Base-by-base conservation (phyloP, 2,888 invertebrate genomes). In the Rhogogaster chlorosoma region DNA sequence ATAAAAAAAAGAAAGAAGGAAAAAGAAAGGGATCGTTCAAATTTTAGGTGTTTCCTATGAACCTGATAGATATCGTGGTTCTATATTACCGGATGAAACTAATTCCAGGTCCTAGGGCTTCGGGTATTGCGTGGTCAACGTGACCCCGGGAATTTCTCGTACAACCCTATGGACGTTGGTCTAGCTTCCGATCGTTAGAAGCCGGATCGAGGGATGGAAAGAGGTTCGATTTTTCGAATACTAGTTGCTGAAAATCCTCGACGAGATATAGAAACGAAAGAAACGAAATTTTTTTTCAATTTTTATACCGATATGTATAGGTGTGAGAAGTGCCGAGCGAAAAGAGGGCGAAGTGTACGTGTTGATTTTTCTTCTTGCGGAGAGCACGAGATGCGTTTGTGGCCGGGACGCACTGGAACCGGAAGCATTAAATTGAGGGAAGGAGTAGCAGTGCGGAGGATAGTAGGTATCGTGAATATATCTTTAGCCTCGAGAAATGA, bases 351-450 rank as follows among this genome's bases (percentile, higher is more conserved):
- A 42, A 73, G 71, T 73, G 22, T 36, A 73, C 22, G 71, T 42
- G 71, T 73, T 73, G 71, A 73, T 73, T 73, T 73, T 73, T 73
- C 71, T 73, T 73, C 71, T 45, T 45, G 45, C 7, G 38, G 32
- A 18, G 22, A 38, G 36, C 22, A 42, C 22, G 71, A 73, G 38
- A 73, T 73, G 71, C 42, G 42, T 73, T 73, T 42, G 71, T 73
- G 42, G 38, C 12, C 0, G 38, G 9, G 22, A 71, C 7, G 71
- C 22, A 73, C 22, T 49, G 61, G 10, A 49, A 61, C 80, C 80
- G 80, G 80, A 80, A 80, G 80, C 61, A 80, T 80, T 80, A 80
- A 80, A 80, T 80, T 38, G 80, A 80, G 61, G 26, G 26, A 80
- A 80, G 61, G 53, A 70, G 71, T 42, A 15, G 32, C 45, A 45